A percentile compares a stretch with the other conserved stretches of the same genome.
These are phyloP conservation scores for Zaprionus camerounensis DNA, from an alignment of 1,140 invertebrate species.

Conservation along the genomic window DNA sequence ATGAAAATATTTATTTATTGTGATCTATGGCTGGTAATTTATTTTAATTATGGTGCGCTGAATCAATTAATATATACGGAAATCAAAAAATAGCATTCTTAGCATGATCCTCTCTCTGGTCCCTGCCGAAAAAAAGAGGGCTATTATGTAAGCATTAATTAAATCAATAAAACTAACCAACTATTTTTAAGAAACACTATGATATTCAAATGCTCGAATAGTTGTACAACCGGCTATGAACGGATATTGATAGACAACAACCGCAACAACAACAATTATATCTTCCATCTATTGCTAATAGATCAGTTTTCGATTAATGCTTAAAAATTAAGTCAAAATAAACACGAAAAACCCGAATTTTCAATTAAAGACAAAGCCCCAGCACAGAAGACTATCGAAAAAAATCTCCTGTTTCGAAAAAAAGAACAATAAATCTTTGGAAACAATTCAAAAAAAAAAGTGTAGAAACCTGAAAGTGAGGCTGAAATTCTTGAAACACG, in stretches of 20 bases:
- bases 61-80: slow-evolving; percentile 63
- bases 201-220: slow-evolving; percentile 45
- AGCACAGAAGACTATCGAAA: slow-evolving; percentile 42
- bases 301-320: slow-evolving; percentile 70
- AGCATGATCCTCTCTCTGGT: not conserved
- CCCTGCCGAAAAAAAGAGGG: slow-evolving; percentile 24
- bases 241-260: slow-evolving; percentile 6
- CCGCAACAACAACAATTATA: slow-evolving; percentile 30
- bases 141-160: slow-evolving; percentile 72
- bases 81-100: slow-evolving; percentile 54
- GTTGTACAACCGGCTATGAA: slow-evolving; percentile 38
- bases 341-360: slow-evolving; percentile 82
- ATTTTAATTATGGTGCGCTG: slow-evolving; percentile 61
- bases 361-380: slow-evolving; percentile 71
- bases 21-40: slow-evolving; percentile 60
- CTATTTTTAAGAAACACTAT: slow-evolving; percentile 50
- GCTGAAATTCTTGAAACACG: slow-evolving; percentile 75
- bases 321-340: slow-evolving; percentile 74
- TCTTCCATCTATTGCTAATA: slow-evolving; percentile 60
- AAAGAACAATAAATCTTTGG: slow-evolving; percentile 59
- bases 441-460: slow-evolving; percentile 58
- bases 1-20: slow-evolving; percentile 55
- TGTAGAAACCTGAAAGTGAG: slow-evolving; percentile 70
- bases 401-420: slow-evolving; percentile 53
- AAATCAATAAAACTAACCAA: slow-evolving; percentile 71